A percentile compares a stretch with the other conserved stretches of the same genome.
Conservation (phyloP, 2,888 invertebrate genomes). For the Perithous albicinctus region DNA sequence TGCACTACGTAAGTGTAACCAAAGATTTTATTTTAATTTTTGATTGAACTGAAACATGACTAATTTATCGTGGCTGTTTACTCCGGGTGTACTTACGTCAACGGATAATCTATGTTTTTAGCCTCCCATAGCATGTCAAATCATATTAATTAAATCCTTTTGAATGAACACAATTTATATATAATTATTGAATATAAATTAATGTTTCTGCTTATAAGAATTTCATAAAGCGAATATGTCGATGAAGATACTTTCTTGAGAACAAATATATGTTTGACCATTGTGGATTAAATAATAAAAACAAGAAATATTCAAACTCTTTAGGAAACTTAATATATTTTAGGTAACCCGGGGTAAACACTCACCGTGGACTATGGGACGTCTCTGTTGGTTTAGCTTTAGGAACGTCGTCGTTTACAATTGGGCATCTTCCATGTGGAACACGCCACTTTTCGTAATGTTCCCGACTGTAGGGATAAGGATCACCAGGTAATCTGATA, state of each 20-base stretch:
- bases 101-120: conserved; percentile 34
- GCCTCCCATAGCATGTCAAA: not conserved
- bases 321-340: conserved; percentile 21
- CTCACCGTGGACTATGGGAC: conserved; percentile 69
- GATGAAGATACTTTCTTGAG: not conserved
- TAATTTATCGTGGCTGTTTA: conserved; percentile 62
- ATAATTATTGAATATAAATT: too few relatives aligned
- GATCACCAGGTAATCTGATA: conserved; percentile 74
- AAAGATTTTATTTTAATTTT: not conserved
- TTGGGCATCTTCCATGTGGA: conserved; percentile 57
- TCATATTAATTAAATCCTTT: not conserved
- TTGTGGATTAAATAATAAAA: not conserved
- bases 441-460: conserved; percentile 74
- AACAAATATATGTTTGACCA: not conserved
- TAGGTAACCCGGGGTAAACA: conserved; percentile 67
- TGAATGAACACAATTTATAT: not conserved
- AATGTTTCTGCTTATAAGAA: not conserved
- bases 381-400: conserved; percentile 60
- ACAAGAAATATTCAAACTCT: not conserved
- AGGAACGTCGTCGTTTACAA: conserved; percentile 60
- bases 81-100: conserved; percentile 66
- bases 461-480: conserved; percentile 76
- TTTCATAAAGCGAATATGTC: not conserved
- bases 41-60: not conserved
- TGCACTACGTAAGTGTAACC: not conserved